These are phyloP conservation scores for Sthenelais limicola DNA, from an alignment of 2,888 invertebrate species.

Conservation along the genomic window DNA sequence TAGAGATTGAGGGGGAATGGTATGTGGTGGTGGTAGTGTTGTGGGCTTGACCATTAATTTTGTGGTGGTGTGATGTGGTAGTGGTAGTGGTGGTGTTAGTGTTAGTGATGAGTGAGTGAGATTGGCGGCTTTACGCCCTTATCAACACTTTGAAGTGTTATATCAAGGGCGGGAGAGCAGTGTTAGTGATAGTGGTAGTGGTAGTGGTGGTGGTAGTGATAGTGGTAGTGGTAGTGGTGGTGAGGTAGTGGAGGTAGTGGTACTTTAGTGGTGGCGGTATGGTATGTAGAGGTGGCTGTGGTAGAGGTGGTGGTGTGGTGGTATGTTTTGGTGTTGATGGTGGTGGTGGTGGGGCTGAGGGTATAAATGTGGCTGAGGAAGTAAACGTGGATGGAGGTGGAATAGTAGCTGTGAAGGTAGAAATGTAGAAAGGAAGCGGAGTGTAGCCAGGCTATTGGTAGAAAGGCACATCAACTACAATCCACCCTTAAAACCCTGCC, in stretches of 20 bases:
- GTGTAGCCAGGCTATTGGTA: too few species aligned
- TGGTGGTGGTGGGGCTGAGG: not conserved
- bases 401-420: not conserved
- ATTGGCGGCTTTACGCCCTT: too few species aligned
- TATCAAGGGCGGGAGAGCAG: not conserved
- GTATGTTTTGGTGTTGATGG: not conserved
- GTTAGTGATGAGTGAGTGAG: not conserved
- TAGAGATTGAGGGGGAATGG: too few species aligned
- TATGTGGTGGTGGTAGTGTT: too few species aligned
- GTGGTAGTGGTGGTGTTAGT: not conserved
- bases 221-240: not conserved
- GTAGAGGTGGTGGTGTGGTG: not conserved
- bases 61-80: too few species aligned
- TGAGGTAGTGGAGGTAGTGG: not conserved
- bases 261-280: not conserved
- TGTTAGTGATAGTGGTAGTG: not conserved
- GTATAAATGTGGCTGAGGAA: not conserved
- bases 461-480: too few species aligned
- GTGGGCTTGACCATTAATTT: too few species aligned
- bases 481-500: too few species aligned
- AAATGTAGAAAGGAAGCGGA: not conserved
- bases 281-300: not conserved
- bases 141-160: too few species aligned
- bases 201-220: not conserved
- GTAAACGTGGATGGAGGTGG: not conserved